Percentiles rank a stretch among this genome's conserved stretches.
Conservation (phyloP, 2,888 invertebrate genomes). For the Chrysomela aeneicollis region DNA sequence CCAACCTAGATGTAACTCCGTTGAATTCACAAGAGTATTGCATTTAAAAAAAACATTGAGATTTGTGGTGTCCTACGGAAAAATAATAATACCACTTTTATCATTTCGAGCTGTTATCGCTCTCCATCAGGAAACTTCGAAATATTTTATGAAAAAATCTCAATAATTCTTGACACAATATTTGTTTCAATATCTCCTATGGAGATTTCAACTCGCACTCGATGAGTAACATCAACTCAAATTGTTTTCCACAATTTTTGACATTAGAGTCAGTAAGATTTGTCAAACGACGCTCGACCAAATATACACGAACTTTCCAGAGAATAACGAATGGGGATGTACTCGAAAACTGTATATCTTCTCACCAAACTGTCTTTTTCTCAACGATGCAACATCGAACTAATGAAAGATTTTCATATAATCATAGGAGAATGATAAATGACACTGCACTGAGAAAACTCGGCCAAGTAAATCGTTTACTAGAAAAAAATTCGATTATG, state of each 20-base stretch:
- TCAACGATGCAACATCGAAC: background rate
- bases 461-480: no score
- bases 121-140: constrained; percentile 12
- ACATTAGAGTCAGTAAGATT: background rate
- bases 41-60: constrained; percentile 13
- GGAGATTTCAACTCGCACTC: constrained; percentile 11
- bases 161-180: background rate
- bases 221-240: background rate
- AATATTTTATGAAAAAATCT: constrained; percentile 3
- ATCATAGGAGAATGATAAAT: constrained; percentile 8
- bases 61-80: background rate
- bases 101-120: constrained; percentile 3
- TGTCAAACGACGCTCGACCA: background rate
- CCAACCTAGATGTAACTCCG: constrained; percentile 9
- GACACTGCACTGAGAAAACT: no score
- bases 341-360: constrained; percentile 3
- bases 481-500: no score
- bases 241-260: constrained; percentile 4
- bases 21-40: constrained; percentile 6
- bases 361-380: background rate
- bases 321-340: background rate
- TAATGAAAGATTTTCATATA: constrained; percentile 8
- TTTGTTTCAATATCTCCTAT: background rate
- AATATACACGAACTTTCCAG: background rate
- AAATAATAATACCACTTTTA: background rate